Evolutionary conservation across 2,888 invertebrate species (phyloP), one percentile per base, ranked within the genome.

Genomic region (Pelosia muscerda): DNA sequence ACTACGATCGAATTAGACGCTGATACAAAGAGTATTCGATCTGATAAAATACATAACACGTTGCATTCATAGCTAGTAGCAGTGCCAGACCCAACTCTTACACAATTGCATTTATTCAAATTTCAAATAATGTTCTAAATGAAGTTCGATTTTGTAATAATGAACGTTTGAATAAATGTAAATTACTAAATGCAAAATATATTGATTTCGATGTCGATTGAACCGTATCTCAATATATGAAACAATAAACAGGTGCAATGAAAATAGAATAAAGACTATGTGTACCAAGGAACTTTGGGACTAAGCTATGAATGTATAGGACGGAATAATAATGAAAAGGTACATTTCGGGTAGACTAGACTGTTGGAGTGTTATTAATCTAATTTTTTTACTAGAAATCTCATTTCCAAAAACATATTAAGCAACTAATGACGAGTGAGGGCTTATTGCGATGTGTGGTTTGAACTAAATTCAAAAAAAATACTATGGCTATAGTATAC

Each of bases 1-100:
- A 87, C 88, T 15, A 79, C 83, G 0, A 68, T 87, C 2, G 82
- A 76, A 26, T 71, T 69, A 42, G 86, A 82, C 55, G 72, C 74
- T 11, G 84, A 86, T 63, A 84, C 79, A 55, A 82, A 61, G 49
- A 65, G 56, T 26, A 58, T 28, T 28, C 67, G 23, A 64, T 55
- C 63, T 9, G 66, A 60, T 15, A 58, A 69, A 22, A 25, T 19
- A 23, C 25, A 42, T 1, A 9, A 34, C 49, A 28, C 34, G 13
- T 38, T 56, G 54, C 63, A 31, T 63, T 63, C 54, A 63, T 63
- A 63, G 63, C 63, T 63, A 54, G 53, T 23, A 34, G 11, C 13
- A 53, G 31, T 31, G 15, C 13, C 62, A 49, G n/a, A 10, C 10
- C 11, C n/a, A 53, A 15, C 8, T 10, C 19, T 38, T 38, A 59